These are phyloP conservation scores for Neogale vison DNA, from an alignment of 2,113 vertebrate genomes.

Conservation along the genomic window DNA sequence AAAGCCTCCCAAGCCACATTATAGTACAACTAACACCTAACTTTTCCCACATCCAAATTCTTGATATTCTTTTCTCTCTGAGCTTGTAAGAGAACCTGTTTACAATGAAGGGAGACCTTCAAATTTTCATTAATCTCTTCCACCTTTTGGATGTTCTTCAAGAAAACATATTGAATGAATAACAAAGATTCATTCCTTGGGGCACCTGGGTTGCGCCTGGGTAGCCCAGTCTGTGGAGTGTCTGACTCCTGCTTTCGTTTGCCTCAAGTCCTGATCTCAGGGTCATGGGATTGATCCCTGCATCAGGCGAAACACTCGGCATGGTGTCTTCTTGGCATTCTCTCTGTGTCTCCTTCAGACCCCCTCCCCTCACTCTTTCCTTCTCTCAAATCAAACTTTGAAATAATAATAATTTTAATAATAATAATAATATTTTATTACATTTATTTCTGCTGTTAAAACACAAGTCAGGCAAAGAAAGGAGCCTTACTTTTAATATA, in stretches of 20 bases:
- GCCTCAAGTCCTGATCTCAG: background rate
- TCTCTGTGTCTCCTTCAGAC: background rate
- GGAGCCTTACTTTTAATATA: background rate
- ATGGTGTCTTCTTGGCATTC: background rate
- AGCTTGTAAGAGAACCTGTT: slow-evolving; percentile 80
- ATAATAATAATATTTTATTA: background rate
- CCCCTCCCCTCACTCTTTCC: background rate
- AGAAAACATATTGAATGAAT: background rate
- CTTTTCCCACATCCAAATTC: background rate
- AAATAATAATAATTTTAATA: too few relatives aligned
- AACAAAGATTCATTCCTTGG: background rate
- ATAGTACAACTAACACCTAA: background rate
- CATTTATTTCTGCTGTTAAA: background rate
- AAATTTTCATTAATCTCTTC: slow-evolving; percentile 84
- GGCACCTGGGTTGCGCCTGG: background rate
- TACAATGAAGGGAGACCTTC: slow-evolving; percentile 82
- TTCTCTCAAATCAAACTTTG: background rate
- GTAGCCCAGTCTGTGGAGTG: background rate
- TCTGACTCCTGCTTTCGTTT: background rate
- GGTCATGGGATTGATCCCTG: too few relatives aligned
- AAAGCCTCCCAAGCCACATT: background rate
- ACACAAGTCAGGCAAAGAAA: background rate
- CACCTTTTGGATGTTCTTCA: slow-evolving; percentile 82
- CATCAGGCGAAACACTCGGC: background rate
- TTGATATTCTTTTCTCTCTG: slow-evolving; percentile 73